Base-by-base conservation (phyloP, 2,888 invertebrate species). In the Cheilosia pagana region DNA sequence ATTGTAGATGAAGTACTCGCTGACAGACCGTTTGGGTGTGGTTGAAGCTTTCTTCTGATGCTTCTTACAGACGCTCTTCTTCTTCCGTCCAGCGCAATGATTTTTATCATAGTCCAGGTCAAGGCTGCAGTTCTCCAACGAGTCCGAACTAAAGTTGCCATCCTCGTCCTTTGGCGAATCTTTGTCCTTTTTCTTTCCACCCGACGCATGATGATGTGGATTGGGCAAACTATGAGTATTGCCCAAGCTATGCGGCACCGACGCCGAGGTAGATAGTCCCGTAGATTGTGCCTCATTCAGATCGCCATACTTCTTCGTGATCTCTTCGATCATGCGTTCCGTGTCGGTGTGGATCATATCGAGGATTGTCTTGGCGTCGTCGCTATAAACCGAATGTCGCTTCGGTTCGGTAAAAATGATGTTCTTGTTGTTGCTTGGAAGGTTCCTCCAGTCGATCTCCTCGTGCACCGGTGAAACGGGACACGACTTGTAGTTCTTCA, bases 391-490 rank as follows among this genome's bases (percentile, higher is more conserved):
- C 5, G 92, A 91, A 74, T 92, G 91, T 0, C 92, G 90, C 65
- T 92, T 93, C 0, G 91, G 90, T 68, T 91, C 91, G 0, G 88
- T 89, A 21, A 89, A 87, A 0, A 89, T 87, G 1, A 86, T 88
- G 0, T 89, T 88, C 39, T 90, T 90, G 68, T 88, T 87, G 57
- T 92, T 89, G 87, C 91, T 88, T 0, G 92, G 90, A 88, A 93
- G 92, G 76, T 93, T 93, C 1, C 93, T 92, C 94, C 94, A 94
- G 89, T 95, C 95, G 43, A 95, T 93, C 89, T 96, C 96, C 89
- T 96, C 96, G 67, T 95, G 96, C 0, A 96, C 96, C 0, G 96
- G 96, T 0, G 96, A 96, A 0, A 96, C 96, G 0, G 96, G 96
- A 87, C 96, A 94, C 4, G 96, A 96, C 88, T 96, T 96, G 87